phyloP scores from a whole-genome alignment of 2,888 invertebrate genomes.

The Acanthacorydalis orientalis region DNA sequence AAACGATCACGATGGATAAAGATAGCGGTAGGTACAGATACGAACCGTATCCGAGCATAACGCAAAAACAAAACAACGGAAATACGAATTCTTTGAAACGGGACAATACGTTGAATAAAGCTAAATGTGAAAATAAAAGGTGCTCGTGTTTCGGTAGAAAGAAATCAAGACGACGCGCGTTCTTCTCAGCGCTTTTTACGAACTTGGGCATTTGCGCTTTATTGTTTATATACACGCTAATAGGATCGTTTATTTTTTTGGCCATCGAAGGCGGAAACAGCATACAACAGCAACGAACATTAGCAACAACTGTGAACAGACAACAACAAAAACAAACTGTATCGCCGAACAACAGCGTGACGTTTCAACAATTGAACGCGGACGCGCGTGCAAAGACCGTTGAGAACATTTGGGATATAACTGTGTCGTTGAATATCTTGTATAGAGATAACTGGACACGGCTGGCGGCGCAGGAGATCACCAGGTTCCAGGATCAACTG shows the following conservation, averaged over 20 bases:
- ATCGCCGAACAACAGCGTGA: constrained; percentile 24
- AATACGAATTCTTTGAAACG: constrained; percentile 19
- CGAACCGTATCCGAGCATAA: constrained; percentile 25
- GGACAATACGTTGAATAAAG: constrained; percentile 17
- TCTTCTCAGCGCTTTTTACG: constrained; percentile 57
- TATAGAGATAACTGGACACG: constrained; percentile 83
- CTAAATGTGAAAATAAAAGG: constrained; percentile 15
- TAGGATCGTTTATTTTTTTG: constrained; percentile 65
- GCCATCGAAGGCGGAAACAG: constrained; percentile 60
- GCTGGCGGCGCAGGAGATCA: constrained; percentile 59
- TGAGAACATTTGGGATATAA: constrained; percentile 84
- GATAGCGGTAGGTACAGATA: constrained; percentile 23
- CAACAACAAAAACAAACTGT: constrained; percentile 20
- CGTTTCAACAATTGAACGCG: constrained; percentile 28
- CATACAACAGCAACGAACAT: constrained; percentile 32
- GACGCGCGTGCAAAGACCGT: constrained; percentile 53
- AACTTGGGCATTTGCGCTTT: constrained; percentile 70
- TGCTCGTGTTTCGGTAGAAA: constrained; percentile 18
- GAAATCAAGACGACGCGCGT: constrained; percentile 33
- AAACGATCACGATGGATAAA: constrained; percentile 18
- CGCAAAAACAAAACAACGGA: constrained; percentile 15
- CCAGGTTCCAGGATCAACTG: constrained; percentile 69
- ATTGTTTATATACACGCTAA: constrained; percentile 61
- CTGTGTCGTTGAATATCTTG: constrained; percentile 71
- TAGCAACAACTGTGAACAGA: constrained; percentile 34